Base-by-base conservation (phyloP, 2,113 vertebrate genomes). In the Calidris pugnax region DNA sequence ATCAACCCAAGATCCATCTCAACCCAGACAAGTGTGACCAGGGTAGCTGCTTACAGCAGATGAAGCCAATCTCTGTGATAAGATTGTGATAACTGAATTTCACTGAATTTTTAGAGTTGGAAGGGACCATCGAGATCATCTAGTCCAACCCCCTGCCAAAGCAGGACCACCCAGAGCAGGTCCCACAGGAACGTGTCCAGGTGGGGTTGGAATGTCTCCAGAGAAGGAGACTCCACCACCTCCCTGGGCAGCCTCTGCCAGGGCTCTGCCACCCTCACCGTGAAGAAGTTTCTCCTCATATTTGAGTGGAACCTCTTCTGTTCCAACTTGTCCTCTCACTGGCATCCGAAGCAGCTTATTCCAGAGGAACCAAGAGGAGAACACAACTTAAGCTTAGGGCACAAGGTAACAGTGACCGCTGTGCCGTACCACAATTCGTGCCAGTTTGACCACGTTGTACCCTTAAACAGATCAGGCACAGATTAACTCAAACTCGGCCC, bases 371-470 rank as follows among this genome's bases (percentile, higher is more conserved):
- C 27, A 60, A 43, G 39, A 20, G 10, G 5, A 85, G 32, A 59
- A 86, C 10, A 56, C 3, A 68, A 10, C 26, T 41, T 15, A 19
- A 83, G 51, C 4, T 90, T n/a, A 22, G 28, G 2, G 1, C 66
- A 30, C 24, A 27, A 55, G 22, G 6, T 24, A 79, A 28, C 28
- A 67, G 64, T 2, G 37, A 24, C 37, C 0, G 0, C 20, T 45
- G 45, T 2, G 0, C 75, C n/a, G 3, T 32, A 3, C 39, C 16
- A 59, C 41, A 51, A 62, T 17, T 12, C 2, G 1, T 12, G 24
- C 15, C 47, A 62, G 32, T 37, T 33, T 55, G 41, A 89, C 64
- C 20, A 20, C 0, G 2, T 30, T 39, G 4, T 26, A 4, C 39
- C 72, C 72, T 60, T 45, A 77, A 68, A 39, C 35, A 83, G 50